These are phyloP conservation scores for Philhelius pedissequus DNA, from an alignment of 2,888 invertebrate genomes.

Conservation along the genomic window DNA sequence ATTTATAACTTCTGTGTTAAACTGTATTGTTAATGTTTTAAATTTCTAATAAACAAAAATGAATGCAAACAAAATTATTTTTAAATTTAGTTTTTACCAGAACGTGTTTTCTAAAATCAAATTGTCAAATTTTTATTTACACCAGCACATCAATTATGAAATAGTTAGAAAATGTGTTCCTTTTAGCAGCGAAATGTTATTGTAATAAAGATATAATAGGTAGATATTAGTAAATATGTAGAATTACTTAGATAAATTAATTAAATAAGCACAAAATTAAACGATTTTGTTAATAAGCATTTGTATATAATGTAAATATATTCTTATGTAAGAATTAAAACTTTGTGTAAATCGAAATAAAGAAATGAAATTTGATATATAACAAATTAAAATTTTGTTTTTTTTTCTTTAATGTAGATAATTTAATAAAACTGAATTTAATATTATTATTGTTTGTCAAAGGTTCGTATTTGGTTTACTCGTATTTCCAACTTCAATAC, in stretches of 20 bases:
- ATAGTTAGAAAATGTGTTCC: conserved; percentile 55
- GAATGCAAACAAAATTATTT: too few species aligned
- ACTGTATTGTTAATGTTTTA: too few species aligned
- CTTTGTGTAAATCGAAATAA: conserved; percentile 62
- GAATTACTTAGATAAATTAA: neutral
- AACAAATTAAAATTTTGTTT: conserved; percentile 9
- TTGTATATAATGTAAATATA: conserved; percentile 60
- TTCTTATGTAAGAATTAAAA: neutral
- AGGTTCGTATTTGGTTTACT: too few species aligned
- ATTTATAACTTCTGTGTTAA: too few species aligned
- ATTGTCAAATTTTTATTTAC: neutral
- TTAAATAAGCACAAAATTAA: neutral
- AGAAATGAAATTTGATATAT: conserved; percentile 58
- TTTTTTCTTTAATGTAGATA: neutral
- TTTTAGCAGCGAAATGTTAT: conserved; percentile 29
- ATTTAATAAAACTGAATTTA: too few species aligned
- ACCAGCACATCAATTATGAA: conserved; percentile 1
- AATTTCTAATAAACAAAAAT: too few species aligned
- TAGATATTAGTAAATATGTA: neutral
- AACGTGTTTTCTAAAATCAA: too few species aligned
- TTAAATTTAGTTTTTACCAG: too few species aligned
- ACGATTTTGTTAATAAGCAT: conserved; percentile 9
- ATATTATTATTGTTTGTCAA: too few species aligned
- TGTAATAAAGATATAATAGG: neutral
- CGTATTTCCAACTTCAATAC: too few species aligned